phyloP scores from a whole-genome alignment of 2,888 invertebrate genomes.

The Crossocerus cetratus region DNA sequence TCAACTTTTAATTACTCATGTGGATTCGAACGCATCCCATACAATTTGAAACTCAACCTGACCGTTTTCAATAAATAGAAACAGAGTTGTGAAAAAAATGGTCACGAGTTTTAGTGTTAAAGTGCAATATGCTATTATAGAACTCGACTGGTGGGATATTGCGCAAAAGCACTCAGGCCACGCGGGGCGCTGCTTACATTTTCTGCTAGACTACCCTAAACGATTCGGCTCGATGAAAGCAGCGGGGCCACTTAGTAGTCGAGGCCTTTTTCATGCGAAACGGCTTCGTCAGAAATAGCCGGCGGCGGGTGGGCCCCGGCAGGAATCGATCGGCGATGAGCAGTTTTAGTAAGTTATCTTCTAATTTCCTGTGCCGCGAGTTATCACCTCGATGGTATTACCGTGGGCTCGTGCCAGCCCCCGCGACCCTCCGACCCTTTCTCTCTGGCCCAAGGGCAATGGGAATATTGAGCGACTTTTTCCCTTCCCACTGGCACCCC shows the following conservation, averaged over 20 bases:
- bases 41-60: too few relatives aligned
- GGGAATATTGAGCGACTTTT: conserved; percentile 14
- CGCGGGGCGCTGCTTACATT: not conserved
- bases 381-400: conserved; percentile 45
- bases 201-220: conserved; percentile 3
- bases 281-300: conserved; percentile 45
- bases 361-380: conserved; percentile 48
- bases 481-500: not conserved
- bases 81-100: too few relatives aligned
- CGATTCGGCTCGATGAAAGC: conserved; percentile 19
- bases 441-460: conserved; percentile 27
- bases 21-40: too few relatives aligned
- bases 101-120: too few relatives aligned
- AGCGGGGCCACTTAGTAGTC: conserved; percentile 23
- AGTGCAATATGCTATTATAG: too few relatives aligned
- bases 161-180: too few relatives aligned
- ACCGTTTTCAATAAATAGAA: too few relatives aligned
- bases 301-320: conserved; percentile 25
- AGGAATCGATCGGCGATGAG: conserved; percentile 48
- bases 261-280: conserved; percentile 36
- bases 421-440: too few relatives aligned
- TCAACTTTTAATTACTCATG: too few relatives aligned
- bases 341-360: conserved; percentile 54
- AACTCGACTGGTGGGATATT: too few relatives aligned
- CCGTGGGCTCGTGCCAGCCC: conserved; percentile 27